Evolutionary conservation across 2,888 invertebrate species (phyloP), one percentile per base, ranked within the genome.

Genomic region (Conistra vaccinii): DNA sequence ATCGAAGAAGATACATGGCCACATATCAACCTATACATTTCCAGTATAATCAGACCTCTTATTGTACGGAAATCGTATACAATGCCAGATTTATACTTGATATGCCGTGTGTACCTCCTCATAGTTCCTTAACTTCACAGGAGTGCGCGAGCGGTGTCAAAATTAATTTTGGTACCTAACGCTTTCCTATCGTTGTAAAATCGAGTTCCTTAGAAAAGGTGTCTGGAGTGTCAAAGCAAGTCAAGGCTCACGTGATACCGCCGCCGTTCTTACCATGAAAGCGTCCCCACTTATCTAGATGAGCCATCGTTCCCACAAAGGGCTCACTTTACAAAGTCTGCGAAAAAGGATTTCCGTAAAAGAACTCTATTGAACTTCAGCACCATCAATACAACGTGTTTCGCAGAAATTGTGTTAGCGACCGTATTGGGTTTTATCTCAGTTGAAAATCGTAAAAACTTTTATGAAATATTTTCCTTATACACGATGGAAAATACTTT

Each of bases 231-330:
- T 88, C 86, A 84, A 89, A 84, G 81, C 75, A 84, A 74, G 81
- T 80, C 81, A 84, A 81, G 90, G 88, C 88, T 78, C 60, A 78
- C 58, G 69, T 86, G 89, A 89, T 88, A 86, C 77, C 81, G 85
- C 78, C 85, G 84, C 85, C 85, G 80, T 83, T 85, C 87, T 85
- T 85, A 82, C 84, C 85, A 83, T 93, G 93, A 94, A 95, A 94
- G 95, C 91, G 92, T 90, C 91, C 91, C 93, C 94, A 93, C 94
- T 95, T 96, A 96, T 95, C 96, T 96, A 94, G 95, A 96, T 95
- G 95, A 96, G 92, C 93, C 92, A 95, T 96, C 95, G 93, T 85
- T 83, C 84, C 83, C 86, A 92, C 93, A 93, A 93, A 94, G 90
- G 86, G 77, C 80, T 86, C 85, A 85, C 90, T 91, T 90, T 92